These are phyloP conservation scores for Polia nebulosa DNA, from an alignment of 2,888 invertebrate species.

Conservation along the genomic window DNA sequence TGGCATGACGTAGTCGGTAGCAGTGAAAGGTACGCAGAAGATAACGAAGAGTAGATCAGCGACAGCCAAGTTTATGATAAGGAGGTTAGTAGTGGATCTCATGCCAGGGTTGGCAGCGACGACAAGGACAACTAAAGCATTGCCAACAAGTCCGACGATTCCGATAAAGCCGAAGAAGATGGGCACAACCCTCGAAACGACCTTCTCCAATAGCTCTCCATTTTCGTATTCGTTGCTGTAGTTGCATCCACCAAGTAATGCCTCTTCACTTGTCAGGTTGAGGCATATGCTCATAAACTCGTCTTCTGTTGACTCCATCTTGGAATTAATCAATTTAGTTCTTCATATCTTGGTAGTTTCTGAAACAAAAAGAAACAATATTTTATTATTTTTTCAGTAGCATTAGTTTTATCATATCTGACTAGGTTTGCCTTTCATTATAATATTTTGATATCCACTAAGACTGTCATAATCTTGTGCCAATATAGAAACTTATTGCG, in stretches of 20 bases:
- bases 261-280: slow-evolving; percentile 83
- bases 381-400: not conserved
- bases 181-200: slow-evolving; percentile 94
- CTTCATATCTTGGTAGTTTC: slow-evolving; percentile 70
- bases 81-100: slow-evolving; percentile 97
- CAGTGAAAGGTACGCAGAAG: slow-evolving; percentile 98
- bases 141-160: slow-evolving; percentile 96
- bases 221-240: slow-evolving; percentile 86
- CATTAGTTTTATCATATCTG: not conserved
- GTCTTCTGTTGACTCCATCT: slow-evolving; percentile 86
- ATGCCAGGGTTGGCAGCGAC: slow-evolving; percentile 97
- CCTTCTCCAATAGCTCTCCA: slow-evolving; percentile 91
- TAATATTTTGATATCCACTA: not conserved
- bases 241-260: slow-evolving; percentile 81
- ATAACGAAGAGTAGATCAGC: slow-evolving; percentile 98
- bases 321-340: slow-evolving; percentile 64
- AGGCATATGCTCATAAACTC: slow-evolving; percentile 86
- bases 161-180: slow-evolving; percentile 96
- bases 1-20: slow-evolving; percentile 96
- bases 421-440: not conserved
- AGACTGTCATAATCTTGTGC: not conserved
- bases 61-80: slow-evolving; percentile 97
- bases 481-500: slow-evolving; percentile 7
- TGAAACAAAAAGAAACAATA: slow-evolving; percentile 74
- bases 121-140: slow-evolving; percentile 96